Conservation (phyloP, 2,888 invertebrate genomes). For the Aphidoletes aphidimyza region DNA sequence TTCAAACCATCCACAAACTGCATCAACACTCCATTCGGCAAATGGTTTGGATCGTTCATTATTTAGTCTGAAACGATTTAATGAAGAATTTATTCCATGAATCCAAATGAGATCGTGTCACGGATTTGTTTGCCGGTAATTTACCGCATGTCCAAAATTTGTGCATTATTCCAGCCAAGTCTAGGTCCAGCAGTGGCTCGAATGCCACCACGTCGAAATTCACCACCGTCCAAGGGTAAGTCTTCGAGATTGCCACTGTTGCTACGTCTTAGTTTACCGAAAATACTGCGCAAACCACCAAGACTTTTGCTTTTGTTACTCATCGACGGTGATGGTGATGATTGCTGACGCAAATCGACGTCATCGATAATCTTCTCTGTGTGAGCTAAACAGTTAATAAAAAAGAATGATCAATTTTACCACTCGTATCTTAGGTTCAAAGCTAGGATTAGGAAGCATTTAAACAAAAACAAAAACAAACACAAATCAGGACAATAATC, state of each 20-base stretch:
- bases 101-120: background rate
- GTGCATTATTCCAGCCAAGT: slow-evolving; percentile 70
- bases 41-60: slow-evolving; percentile 72
- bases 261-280: slow-evolving; percentile 76
- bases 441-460: too few species aligned
- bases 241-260: slow-evolving; percentile 77
- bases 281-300: slow-evolving; percentile 74
- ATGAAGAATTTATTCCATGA: background rate
- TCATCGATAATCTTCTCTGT: slow-evolving; percentile 70
- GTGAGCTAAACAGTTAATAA: slow-evolving; percentile 68
- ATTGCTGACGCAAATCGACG: slow-evolving; percentile 63
- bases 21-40: slow-evolving; percentile 82
- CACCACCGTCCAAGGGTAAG: slow-evolving; percentile 70
- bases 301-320: slow-evolving; percentile 66
- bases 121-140: slow-evolving; percentile 56
- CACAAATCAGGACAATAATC: background rate
- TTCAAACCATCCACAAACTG: slow-evolving; percentile 84
- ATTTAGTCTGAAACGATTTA: background rate
- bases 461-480: background rate
- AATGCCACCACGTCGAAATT: slow-evolving; percentile 77
- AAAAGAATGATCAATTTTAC: background rate
- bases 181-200: slow-evolving; percentile 79
- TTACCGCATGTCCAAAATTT: slow-evolving; percentile 53
- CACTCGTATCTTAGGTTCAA: too few species aligned
- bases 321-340: slow-evolving; percentile 67